phyloP scores from a whole-genome alignment of 2,888 invertebrate species.

The Caenorhabditis japonica region DNA sequence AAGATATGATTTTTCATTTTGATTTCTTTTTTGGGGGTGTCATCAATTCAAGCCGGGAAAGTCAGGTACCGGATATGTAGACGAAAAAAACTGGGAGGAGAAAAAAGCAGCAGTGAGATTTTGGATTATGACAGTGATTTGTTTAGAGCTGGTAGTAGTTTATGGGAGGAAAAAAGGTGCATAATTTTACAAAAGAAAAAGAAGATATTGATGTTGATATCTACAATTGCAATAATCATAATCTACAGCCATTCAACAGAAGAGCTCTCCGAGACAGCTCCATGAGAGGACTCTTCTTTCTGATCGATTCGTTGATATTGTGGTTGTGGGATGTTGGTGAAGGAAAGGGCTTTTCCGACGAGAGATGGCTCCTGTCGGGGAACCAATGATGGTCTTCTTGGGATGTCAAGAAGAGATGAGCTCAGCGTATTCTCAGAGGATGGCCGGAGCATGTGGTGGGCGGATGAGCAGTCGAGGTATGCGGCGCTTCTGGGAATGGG shows the following conservation, averaged over 20 bases:
- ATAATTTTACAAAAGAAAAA: background rate
- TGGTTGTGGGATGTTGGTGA: conserved; percentile 49
- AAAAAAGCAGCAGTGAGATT: background rate
- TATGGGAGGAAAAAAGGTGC: conserved; percentile 1
- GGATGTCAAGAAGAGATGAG: conserved; percentile 55
- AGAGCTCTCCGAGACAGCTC: conserved; percentile 53
- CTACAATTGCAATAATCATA: too few relatives aligned
- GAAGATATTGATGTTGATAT: background rate
- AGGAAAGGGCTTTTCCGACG: conserved; percentile 55
- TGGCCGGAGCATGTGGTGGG: conserved; percentile 39
- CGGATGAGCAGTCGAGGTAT: conserved; percentile 52
- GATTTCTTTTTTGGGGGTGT: conserved; percentile 12
- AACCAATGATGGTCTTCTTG: conserved; percentile 51
- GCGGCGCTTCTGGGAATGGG: conserved; percentile 52
- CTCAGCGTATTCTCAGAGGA: conserved; percentile 42
- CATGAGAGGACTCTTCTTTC: conserved; percentile 50
- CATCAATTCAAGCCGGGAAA: too few relatives aligned
- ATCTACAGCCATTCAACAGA: conserved; percentile 65
- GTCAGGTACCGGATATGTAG: too few relatives aligned
- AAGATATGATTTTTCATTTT: conserved; percentile 33
- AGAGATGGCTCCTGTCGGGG: conserved; percentile 54
- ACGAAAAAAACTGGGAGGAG: background rate
- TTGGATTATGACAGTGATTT: too few relatives aligned
- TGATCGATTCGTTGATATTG: conserved; percentile 51
- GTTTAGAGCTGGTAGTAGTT: background rate